A percentile compares a stretch with the other conserved stretches of the same genome.
These are phyloP conservation scores for Pseudobourletiella spinata DNA, from an alignment of 1,140 invertebrate species.

Conservation along the genomic window DNA sequence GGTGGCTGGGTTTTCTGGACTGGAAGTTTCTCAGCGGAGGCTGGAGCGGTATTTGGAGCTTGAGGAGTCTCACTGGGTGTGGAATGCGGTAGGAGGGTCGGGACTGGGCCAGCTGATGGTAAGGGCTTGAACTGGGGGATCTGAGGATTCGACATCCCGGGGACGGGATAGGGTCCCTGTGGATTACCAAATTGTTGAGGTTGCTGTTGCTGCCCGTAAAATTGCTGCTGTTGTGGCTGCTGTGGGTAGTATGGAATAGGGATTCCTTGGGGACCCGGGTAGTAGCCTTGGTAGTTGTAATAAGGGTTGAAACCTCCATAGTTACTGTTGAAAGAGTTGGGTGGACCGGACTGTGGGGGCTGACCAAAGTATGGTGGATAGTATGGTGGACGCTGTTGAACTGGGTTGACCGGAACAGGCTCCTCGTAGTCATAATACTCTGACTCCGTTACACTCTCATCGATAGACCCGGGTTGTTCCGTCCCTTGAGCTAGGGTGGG, in stretches of 20 bases:
- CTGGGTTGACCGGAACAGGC: not conserved
- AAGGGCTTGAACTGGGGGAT: not conserved
- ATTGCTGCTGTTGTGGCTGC: not conserved
- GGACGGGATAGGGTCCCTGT: not conserved
- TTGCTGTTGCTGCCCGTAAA: not conserved
- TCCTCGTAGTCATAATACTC: conserved; percentile 8
- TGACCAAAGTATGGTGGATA: conserved; percentile 3
- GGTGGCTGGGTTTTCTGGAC: no score
- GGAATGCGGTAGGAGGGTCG: no score
- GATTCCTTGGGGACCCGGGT: not conserved
- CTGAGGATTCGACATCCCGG: not conserved
- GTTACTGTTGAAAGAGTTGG: conserved; percentile 2
- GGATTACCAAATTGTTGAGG: not conserved
- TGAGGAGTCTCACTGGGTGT: no score
- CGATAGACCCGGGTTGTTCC: not conserved
- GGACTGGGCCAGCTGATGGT: no score
- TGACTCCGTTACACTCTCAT: not conserved
- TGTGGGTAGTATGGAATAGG: not conserved
- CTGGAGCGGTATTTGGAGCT: no score
- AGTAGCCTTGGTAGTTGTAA: conserved; percentile 3
- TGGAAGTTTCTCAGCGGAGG: no score
- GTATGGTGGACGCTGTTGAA: conserved; percentile 2
- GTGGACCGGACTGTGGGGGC: not conserved
- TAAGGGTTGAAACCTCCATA: conserved; percentile 1
- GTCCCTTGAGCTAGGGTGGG: not conserved